Conservation (phyloP, 1,140 invertebrate genomes). For the Diorhabda elongata region DNA sequence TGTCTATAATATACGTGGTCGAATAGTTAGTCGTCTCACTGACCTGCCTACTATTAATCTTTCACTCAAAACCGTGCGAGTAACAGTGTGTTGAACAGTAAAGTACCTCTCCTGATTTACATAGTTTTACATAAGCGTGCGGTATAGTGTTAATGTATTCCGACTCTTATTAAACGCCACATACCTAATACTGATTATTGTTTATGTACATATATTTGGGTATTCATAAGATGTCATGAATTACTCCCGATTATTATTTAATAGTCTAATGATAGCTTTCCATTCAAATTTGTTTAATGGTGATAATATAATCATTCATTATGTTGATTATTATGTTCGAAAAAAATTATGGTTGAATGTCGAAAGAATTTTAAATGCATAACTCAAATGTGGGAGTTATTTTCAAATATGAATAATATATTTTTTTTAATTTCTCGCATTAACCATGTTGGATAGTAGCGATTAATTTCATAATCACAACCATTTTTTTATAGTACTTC, state of each 20-base stretch:
- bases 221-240: conserved; percentile 1
- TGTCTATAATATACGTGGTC: too few relatives aligned
- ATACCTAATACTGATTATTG: conserved; percentile 19
- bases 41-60: conserved; percentile 12
- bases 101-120: conserved; percentile 17
- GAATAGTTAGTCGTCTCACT: not conserved
- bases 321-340: too few relatives aligned
- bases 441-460: too few relatives aligned
- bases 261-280: conserved; percentile 1
- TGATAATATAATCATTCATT: not conserved
- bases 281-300: conserved; percentile 1
- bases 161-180: conserved; percentile 10
- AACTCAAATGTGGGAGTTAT: too few relatives aligned
- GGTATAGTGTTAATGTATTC: conserved; percentile 26
- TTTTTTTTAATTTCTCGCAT: too few relatives aligned
- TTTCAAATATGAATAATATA: too few relatives aligned
- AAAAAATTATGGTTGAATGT: too few relatives aligned
- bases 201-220: conserved; percentile 2
- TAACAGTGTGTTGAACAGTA: conserved; percentile 19
- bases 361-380: too few relatives aligned
- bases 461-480: too few relatives aligned
- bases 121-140: conserved; percentile 29
- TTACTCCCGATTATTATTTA: not conserved
- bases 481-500: too few relatives aligned
- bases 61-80: conserved; percentile 12